Base-by-base conservation (phyloP, 37 sponge, comb jelly and placozoan genomes). In the Bolinopsis microptera region DNA sequence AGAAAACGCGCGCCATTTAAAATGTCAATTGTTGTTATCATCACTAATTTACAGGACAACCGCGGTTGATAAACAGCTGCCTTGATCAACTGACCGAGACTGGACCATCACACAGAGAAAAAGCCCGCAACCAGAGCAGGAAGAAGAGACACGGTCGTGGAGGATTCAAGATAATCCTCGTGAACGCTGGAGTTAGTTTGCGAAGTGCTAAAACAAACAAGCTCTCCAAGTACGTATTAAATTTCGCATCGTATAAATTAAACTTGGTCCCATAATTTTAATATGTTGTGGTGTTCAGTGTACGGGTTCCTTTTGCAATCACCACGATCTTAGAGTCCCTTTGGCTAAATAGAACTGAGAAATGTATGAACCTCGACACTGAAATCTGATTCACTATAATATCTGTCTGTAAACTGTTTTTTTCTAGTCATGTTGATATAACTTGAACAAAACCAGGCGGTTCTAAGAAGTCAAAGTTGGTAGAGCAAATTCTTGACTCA, bases 401-500 rank as follows among this genome's bases (percentile, higher is more conserved):
- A n/a, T n/a, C n/a, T n/a, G n/a, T n/a, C n/a, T n/a, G n/a, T n/a
- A n/a, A n/a, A n/a, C n/a, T n/a, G n/a, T n/a, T n/a, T n/a, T n/a
- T n/a, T n/a, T n/a, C 61, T 5, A 18, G 61, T 18, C 9, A n/a
- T 13, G 13, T 48, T 48, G 13, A 48, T 48, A 48, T 48, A 48
- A 48, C 61, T 48, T 13, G 13, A 48, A 48, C n/a, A n/a, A n/a
- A n/a, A n/a, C 90, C 38, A 61, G 93, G 97, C 23, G 97, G 97
- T 24, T 95, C 96, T 86, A 97, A 96, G 95, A 97, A 97, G 69
- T 93, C 96, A 0, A 98, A 98, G 48, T 77, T 95, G 9, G 97
- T 98, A 92, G 99, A 98, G 39, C 97, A 97, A 38, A 76, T n/a
- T 97, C 0, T 92, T 98, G 93, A 96, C 96, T 0, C 97, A 98